Percentiles rank a stretch among this genome's conserved stretches.
Evolutionary conservation across 2,113 vertebrate species (phyloP).

Genomic region (Serranochromis macrocephalus): DNA sequence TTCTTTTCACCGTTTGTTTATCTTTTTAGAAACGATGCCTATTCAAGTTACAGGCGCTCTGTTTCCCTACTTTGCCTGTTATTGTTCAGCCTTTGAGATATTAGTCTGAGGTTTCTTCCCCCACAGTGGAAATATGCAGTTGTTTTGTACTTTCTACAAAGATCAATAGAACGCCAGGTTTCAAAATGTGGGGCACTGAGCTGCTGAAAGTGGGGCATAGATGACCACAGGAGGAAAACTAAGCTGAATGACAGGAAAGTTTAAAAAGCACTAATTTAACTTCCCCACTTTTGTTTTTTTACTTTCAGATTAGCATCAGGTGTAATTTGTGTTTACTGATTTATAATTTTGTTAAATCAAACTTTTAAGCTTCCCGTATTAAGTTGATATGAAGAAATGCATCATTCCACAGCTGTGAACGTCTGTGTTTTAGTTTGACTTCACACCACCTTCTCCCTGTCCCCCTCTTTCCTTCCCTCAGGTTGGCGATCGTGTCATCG

Average conservation of each 20-base stretch:
- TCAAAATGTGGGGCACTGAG: background rate
- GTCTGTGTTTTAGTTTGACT: background rate
- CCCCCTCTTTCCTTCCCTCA: conserved; percentile 6
- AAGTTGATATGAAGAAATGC: background rate
- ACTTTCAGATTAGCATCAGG: background rate
- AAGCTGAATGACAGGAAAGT: background rate
- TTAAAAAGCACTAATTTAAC: background rate
- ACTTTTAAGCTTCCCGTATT: background rate
- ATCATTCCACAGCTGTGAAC: background rate
- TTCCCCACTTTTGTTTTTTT: background rate
- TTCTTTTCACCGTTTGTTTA: background rate
- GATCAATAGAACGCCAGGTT: background rate
- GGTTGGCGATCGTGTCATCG: conserved; percentile 88
- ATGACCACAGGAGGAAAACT: background rate
- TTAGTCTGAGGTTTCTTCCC: background rate
- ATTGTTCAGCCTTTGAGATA: background rate
- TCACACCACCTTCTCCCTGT: background rate
- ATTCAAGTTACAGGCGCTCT: background rate
- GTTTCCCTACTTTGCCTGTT: background rate
- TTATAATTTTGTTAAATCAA: background rate
- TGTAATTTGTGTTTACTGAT: background rate
- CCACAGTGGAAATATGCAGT: background rate
- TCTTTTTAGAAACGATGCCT: background rate
- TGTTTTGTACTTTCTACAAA: background rate
- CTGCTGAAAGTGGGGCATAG: background rate